Percentiles rank a stretch among this genome's conserved stretches.
These are phyloP conservation scores for Palaemon carinicauda DNA, from an alignment of 1,140 invertebrate species.

Conservation along the genomic window DNA sequence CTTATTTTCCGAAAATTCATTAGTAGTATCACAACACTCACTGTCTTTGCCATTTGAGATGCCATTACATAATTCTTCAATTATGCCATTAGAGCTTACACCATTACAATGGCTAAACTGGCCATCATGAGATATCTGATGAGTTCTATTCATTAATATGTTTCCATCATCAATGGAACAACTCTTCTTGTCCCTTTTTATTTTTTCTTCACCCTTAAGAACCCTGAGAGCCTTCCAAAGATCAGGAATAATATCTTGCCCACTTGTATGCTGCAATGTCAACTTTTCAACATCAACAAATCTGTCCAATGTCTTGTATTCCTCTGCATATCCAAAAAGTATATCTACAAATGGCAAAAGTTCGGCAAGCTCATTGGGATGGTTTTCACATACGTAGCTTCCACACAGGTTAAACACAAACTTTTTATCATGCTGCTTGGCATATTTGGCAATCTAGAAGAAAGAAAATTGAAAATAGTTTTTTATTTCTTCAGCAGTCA, in stretches of 20 bases:
- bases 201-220: slow-evolving; percentile 25
- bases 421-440: slow-evolving; percentile 68
- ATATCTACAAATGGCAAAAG: slow-evolving; percentile 74
- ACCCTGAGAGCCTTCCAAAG: slow-evolving; percentile 38
- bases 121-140: not conserved
- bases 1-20: not conserved
- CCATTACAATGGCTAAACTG: not conserved
- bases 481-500: too few relatives aligned
- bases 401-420: slow-evolving; percentile 79
- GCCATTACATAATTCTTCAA: not conserved
- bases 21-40: not conserved
- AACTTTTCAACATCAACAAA: slow-evolving; percentile 40
- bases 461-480: not conserved
- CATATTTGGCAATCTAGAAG: slow-evolving; percentile 57
- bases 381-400: slow-evolving; percentile 74
- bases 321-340: slow-evolving; percentile 79
- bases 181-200: slow-evolving; percentile 3
- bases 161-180: not conserved
- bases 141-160: not conserved
- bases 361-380: slow-evolving; percentile 68
- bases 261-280: not conserved
- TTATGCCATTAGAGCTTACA: not conserved
- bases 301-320: slow-evolving; percentile 70
- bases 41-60: not conserved
- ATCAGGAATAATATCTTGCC: slow-evolving; percentile 22